Percentiles rank a stretch among this genome's conserved stretches.
These are phyloP conservation scores for Callipepla californica DNA, from an alignment of 2,113 vertebrate species.

Conservation along the genomic window DNA sequence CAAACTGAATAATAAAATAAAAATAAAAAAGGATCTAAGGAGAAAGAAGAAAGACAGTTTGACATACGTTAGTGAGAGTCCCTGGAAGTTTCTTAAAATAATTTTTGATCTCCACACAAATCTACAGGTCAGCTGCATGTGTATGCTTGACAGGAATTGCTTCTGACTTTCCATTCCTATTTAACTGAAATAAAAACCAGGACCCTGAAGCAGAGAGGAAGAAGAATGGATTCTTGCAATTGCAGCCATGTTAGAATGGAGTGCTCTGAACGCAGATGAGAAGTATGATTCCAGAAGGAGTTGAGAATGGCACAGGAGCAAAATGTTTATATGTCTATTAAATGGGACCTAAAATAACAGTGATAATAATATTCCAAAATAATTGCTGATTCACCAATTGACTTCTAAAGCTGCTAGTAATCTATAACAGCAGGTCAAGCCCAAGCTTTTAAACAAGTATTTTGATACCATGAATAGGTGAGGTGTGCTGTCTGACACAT, in stretches of 20 bases:
- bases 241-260: background rate
- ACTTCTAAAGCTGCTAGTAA: background rate
- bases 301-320: background rate
- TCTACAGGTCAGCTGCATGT: background rate
- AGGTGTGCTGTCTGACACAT: background rate
- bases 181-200: background rate
- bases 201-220: background rate
- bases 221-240: background rate
- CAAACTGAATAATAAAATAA: background rate
- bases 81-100: background rate
- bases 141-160: background rate
- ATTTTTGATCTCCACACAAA: background rate
- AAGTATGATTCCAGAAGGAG: background rate
- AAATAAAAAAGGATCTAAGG: background rate
- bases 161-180: background rate
- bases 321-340: background rate
- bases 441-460: background rate
- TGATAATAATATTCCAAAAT: background rate
- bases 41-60: background rate
- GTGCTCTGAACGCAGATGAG: accelerated
- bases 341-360: background rate
- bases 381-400: background rate
- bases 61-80: background rate
- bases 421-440: background rate
- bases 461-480: background rate